Percentiles rank a stretch among this genome's conserved stretches.
Conservation (phyloP, 2,113 vertebrate genomes). For the Neomonachus schauinslandi region DNA sequence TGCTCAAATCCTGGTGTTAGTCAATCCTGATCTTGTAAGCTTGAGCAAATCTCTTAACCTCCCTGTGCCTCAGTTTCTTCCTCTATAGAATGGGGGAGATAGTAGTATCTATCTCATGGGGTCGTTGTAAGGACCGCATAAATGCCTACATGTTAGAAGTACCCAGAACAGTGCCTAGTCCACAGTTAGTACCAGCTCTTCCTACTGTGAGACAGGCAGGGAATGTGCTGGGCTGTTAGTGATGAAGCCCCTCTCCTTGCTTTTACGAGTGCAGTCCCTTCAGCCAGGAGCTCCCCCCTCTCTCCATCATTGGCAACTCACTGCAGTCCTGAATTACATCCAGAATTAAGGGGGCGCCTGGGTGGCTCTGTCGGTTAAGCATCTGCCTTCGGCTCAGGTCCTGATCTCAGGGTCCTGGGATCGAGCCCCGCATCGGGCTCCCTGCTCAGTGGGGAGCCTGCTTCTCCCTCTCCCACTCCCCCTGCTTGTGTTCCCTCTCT, state of each 20-base stretch:
- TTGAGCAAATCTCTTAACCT: not conserved
- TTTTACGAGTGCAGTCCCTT: not conserved
- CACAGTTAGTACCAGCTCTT: not conserved
- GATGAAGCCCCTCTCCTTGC: accelerated
- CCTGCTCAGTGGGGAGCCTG: too few species aligned
- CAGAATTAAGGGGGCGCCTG: not conserved
- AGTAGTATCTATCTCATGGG: accelerated
- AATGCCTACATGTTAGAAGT: too few species aligned
- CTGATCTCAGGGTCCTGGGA: too few species aligned
- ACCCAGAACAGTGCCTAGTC: not conserved
- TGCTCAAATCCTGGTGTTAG: not conserved
- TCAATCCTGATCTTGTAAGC: not conserved
- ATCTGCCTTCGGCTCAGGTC: not conserved
- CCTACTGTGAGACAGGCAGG: not conserved
- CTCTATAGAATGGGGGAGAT: not conserved
- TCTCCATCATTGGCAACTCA: accelerated
- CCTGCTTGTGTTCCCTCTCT: not conserved
- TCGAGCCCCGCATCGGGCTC: too few species aligned
- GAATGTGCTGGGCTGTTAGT: accelerated
- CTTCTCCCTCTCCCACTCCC: not conserved
- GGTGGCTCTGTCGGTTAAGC: not conserved
- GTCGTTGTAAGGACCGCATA: accelerated
- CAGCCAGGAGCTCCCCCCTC: not conserved
- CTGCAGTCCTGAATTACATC: not conserved
- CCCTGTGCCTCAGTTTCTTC: not conserved